A percentile compares a stretch with the other conserved stretches of the same genome.
These are phyloP conservation scores for Hippocampus barbouri DNA, from an alignment of 2,113 vertebrate species.

Conservation along the genomic window DNA sequence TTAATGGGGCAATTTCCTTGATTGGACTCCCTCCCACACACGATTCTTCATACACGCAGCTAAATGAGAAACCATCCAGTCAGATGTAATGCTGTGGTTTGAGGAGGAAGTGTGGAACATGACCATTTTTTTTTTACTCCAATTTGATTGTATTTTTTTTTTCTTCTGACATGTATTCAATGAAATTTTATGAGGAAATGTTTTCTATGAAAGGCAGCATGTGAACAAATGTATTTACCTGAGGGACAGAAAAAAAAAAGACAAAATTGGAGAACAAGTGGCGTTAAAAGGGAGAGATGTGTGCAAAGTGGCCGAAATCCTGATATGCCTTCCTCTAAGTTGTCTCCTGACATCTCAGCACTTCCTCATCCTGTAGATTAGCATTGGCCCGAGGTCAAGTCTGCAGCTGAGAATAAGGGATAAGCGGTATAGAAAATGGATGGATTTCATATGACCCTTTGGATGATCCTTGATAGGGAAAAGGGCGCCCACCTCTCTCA, in stretches of 20 bases:
- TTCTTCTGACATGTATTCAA: conserved; percentile 25
- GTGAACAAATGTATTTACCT: conserved; percentile 46
- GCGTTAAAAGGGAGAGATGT: conserved; percentile 29
- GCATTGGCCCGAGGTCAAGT: not conserved
- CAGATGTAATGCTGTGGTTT: not conserved
- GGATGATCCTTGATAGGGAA: not conserved
- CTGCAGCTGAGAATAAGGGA: not conserved
- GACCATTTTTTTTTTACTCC: conserved; percentile 53
- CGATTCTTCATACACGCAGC: not conserved
- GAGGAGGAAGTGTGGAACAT: conserved; percentile 24
- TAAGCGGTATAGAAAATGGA: not conserved
- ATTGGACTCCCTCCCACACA: not conserved
- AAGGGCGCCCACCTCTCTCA: not conserved
- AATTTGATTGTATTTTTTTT: conserved; percentile 63
- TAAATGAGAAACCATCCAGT: not conserved
- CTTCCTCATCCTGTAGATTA: conserved; percentile 8
- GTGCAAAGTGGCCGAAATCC: conserved; percentile 24
- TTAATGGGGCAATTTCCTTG: not conserved
- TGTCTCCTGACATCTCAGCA: conserved; percentile 15
- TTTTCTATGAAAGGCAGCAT: conserved; percentile 62
- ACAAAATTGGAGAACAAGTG: conserved; percentile 4
- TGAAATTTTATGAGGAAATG: conserved; percentile 63
- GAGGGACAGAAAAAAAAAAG: not conserved
- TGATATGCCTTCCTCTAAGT: conserved; percentile 24
- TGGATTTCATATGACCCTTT: not conserved